These are phyloP conservation scores for Chaetorhynchus papuensis DNA, from an alignment of 2,113 vertebrate genomes.

Conservation along the genomic window DNA sequence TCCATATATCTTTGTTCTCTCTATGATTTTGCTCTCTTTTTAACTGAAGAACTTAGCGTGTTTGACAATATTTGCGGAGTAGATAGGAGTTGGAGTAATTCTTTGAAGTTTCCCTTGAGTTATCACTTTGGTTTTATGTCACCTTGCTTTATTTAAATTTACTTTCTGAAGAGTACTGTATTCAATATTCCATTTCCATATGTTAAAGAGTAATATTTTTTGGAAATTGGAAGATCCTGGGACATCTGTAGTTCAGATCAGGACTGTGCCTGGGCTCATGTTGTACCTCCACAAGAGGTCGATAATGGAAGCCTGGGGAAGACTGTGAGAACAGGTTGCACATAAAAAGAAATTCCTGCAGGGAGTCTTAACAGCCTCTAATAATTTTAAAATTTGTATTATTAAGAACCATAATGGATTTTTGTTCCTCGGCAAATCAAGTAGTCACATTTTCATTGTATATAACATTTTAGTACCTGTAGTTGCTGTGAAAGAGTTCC, in stretches of 20 bases:
- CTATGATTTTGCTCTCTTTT: not conserved
- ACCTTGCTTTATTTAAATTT: not conserved
- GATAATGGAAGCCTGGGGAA: not conserved
- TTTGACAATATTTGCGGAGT: not conserved
- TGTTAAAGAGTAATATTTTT: not conserved
- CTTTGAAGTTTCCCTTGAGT: not conserved
- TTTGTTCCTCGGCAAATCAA: not conserved
- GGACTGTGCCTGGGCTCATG: not conserved
- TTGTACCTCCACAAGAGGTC: not conserved
- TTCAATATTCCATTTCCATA: not conserved
- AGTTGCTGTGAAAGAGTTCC: not conserved
- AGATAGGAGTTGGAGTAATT: not conserved
- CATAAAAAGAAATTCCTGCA: not conserved
- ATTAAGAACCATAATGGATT: not conserved
- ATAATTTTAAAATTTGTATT: not conserved
- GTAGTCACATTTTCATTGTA: not conserved
- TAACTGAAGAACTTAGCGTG: not conserved
- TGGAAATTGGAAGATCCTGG: not conserved
- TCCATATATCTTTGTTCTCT: not conserved
- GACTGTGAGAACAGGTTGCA: not conserved
- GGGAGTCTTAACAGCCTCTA: not conserved
- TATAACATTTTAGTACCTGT: accelerated
- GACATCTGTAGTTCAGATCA: not conserved
- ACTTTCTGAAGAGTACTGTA: not conserved
- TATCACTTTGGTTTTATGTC: not conserved